Base-by-base conservation (phyloP, 2,113 vertebrate species). In the Oryzias curvinotus region DNA sequence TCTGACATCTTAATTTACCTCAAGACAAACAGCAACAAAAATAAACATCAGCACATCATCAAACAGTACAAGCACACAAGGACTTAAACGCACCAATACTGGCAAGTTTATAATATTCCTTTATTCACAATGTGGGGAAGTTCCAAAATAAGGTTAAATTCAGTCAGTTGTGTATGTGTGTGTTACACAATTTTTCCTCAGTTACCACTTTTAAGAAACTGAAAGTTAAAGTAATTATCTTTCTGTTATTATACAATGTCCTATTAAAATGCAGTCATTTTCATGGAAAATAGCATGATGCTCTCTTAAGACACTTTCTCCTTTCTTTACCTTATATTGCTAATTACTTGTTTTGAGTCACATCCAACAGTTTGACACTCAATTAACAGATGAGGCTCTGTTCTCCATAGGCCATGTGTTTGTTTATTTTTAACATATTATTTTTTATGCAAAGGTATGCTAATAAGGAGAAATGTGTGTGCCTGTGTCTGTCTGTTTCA, bases 1-100 rank as follows among this genome's bases (percentile, higher is more conserved):
- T 71, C 80, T 86, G 86, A 88, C 85, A 87, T 86, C 73, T 88
- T 88, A 74, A 88, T 90, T 87, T 84, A 89, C 83, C 78, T 84
- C 78, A 30, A 78, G 82, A 85, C 83, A 88, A 87, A 86, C 28
- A 1, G 73, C 72, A 77, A 80, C 85, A 71, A 83, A 83, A 81
- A 83, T 78, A 80, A 75, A 84, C 79, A 81, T 82, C 83, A 75
- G 78, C 74, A 73, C 72, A 83, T 81, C 82, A 80, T 88, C 80
- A 86, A 73, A 79, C 75, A 45, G 57, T 55, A 63, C 66, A 77
- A 65, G 45, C 61, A 36, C 71, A 65, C 69, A 71, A 66, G 65
- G 73, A 67, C 52, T 62, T 57, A 61, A 51, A 68, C 63, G 72
- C 72, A 68, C 43, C 36, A 30, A 59, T 44, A 57, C 28, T 19